Evolutionary conservation across 2,113 vertebrate genomes (phyloP).

Genomic region (Lethenteron reissneri): DNA sequence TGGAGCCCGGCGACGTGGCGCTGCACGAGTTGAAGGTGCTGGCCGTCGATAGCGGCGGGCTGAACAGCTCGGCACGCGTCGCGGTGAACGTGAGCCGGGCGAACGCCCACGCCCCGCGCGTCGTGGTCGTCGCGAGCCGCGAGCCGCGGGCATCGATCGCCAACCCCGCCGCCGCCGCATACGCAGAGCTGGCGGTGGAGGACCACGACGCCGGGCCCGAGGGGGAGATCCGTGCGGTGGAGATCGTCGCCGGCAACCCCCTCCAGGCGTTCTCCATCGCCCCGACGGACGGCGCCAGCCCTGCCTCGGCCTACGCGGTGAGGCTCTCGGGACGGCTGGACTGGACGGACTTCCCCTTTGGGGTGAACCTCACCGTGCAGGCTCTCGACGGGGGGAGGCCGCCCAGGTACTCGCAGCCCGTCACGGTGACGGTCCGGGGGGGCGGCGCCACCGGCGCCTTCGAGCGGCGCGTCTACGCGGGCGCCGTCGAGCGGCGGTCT

Average conservation of each 20-base stretch:
- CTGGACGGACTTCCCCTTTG: constrained; percentile 65
- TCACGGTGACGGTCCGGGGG: too few relatives aligned
- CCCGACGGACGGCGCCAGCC: constrained; percentile 43
- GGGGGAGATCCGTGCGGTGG: constrained; percentile 70
- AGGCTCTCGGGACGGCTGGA: constrained; percentile 48
- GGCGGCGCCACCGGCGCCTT: too few relatives aligned
- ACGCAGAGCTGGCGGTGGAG: constrained; percentile 55
- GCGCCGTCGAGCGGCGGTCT: constrained; percentile 55
- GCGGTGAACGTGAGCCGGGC: constrained; percentile 60
- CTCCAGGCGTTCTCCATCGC: constrained; percentile 53
- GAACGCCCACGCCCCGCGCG: constrained; percentile 50
- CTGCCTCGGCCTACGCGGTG: constrained; percentile 74
- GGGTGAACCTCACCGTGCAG: constrained; percentile 81
- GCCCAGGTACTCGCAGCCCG: too few relatives aligned
- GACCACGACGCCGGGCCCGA: constrained; percentile 61
- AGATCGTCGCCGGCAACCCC: constrained; percentile 56
- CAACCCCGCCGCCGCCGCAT: constrained; percentile 39
- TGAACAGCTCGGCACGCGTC: constrained; percentile 83
- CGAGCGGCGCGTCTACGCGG: too few relatives aligned
- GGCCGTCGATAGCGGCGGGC: constrained; percentile 72
- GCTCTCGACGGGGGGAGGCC: constrained; percentile 37
- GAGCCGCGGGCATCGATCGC: constrained; percentile 40
- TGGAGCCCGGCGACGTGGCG: constrained; percentile 30
- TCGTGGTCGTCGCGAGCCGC: constrained; percentile 36
- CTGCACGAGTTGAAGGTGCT: constrained; percentile 71